Evolutionary conservation across 2,113 vertebrate species (phyloP), one percentile per base, ranked within the genome.

Genomic region (Lepisosteus osseus): DNA sequence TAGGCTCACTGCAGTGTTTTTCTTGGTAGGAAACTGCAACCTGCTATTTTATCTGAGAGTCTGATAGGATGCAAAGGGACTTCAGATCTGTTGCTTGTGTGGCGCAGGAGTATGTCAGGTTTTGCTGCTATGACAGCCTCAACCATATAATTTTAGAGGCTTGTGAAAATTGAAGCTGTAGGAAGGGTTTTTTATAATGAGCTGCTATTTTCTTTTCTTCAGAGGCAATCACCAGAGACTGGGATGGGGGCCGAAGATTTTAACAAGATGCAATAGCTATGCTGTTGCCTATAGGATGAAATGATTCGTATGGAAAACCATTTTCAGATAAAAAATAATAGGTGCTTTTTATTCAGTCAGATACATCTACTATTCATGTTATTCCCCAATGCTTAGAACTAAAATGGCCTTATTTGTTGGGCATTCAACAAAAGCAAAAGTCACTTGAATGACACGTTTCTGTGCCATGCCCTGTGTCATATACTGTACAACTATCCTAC

Each of bases 141-240:
- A 7, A 12, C n/a, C 12, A 54, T 54, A 40, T 68, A 17, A 68
- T 68, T 68, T 68, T 29, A 68, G 8, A 17, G 66, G 45, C 54
- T 68, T 68, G 66, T 68, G 66, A 68, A 68, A 68, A 54, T 68
- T 54, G 66, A 55, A 68, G 66, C 66, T 29, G 66, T 12, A 55
- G 45, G 47, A 54, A 54, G 17, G n/a, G 51, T 17, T 68, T 45
- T 45, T n/a, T 68, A 54, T 68, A 68, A 68, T 68, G 66, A 68
- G 45, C 15, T 68, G 66, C 66, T 43, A 54, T 68, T 68, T 68
- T n/a, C 66, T 45, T 54, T 54, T 55, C n/a, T 54, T 54, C 51
- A 11, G 47, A 55, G 45, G 66, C 47, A 54, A 55, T 54, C 45
- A 15, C 66, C 47, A 55, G 43, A 68, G 66, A 4, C 47, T 12